Conservation (phyloP, 2,797 vertebrate species). For the Pyrocephalus nanus region DNA sequence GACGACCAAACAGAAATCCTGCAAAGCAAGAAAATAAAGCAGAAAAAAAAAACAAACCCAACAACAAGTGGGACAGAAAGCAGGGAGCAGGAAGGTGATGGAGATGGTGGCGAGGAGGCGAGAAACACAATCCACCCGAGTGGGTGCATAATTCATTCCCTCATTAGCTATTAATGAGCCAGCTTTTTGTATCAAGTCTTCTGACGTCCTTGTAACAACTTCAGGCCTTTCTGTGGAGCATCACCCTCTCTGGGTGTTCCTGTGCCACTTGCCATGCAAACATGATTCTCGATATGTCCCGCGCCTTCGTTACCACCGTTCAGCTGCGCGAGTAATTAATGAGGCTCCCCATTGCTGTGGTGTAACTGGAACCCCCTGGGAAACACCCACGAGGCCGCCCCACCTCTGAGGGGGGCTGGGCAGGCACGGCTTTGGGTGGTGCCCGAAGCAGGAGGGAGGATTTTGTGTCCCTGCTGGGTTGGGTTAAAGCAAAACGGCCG, state of each 20-base stretch:
- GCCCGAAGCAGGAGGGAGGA: background rate
- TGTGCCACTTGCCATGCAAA: slow-evolving; percentile 40
- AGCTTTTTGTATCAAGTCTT: slow-evolving; percentile 64
- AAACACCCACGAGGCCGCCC: background rate
- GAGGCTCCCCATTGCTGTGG: background rate
- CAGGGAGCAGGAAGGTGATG: background rate
- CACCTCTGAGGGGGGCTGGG: background rate
- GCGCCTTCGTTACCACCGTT: background rate
- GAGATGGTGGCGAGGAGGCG: background rate
- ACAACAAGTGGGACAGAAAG: background rate
- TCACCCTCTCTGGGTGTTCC: slow-evolving; percentile 26
- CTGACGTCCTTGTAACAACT: slow-evolving; percentile 60
- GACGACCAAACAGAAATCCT: background rate
- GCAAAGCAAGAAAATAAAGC: background rate
- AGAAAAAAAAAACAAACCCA: background rate
- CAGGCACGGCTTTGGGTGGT: background rate
- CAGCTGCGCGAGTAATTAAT: slow-evolving; percentile 30
- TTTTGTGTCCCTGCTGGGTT: background rate
- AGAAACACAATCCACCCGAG: slow-evolving; percentile 6
- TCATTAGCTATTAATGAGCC: slow-evolving; percentile 58
- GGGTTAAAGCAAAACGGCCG: background rate
- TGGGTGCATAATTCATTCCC: slow-evolving; percentile 60
- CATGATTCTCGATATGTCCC: slow-evolving; percentile 49
- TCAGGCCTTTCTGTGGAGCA: slow-evolving; percentile 60
- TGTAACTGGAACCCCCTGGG: slow-evolving; percentile 18